A percentile compares a stretch with the other conserved stretches of the same genome.
These are phyloP conservation scores for Neelides sp. DNA, from an alignment of 1,140 invertebrate species.

Conservation along the genomic window DNA sequence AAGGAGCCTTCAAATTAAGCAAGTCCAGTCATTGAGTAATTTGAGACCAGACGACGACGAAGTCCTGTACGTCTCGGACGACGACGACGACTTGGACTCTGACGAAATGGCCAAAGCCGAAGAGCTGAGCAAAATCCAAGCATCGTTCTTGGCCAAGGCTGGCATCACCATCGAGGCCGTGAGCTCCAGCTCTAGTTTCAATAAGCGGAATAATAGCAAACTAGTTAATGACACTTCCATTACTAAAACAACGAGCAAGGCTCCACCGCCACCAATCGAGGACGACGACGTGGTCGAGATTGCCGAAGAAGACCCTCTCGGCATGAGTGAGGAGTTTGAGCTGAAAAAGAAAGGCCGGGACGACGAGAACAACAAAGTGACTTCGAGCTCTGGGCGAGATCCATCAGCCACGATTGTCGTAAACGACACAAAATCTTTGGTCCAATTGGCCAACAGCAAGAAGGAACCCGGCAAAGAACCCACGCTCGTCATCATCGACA, in stretches of 20 bases:
- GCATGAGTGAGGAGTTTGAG: slow-evolving; percentile 34
- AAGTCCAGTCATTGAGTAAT: no score
- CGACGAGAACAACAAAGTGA: slow-evolving; percentile 34
- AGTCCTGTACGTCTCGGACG: neutral
- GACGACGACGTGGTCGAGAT: slow-evolving; percentile 42
- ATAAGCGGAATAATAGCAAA: no score
- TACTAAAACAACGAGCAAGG: no score
- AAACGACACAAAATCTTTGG: slow-evolving; percentile 56
- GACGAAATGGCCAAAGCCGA: neutral
- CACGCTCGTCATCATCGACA: slow-evolving; percentile 63
- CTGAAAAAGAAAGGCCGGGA: slow-evolving; percentile 36
- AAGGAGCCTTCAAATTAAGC: neutral
- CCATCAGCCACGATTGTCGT: slow-evolving; percentile 46
- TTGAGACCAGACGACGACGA: no score
- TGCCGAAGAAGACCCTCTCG: slow-evolving; percentile 51
- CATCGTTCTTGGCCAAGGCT: no score
- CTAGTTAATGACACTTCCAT: no score
- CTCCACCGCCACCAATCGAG: neutral
- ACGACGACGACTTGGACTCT: neutral
- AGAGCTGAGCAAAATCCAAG: no score
- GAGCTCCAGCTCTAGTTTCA: no score
- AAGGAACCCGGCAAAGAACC: slow-evolving; percentile 56
- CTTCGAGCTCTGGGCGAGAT: neutral
- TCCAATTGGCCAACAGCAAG: slow-evolving; percentile 51
- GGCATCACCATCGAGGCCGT: no score